Evolutionary conservation across 2,113 vertebrate species (phyloP).

Genomic region (Heliornis fulica): DNA sequence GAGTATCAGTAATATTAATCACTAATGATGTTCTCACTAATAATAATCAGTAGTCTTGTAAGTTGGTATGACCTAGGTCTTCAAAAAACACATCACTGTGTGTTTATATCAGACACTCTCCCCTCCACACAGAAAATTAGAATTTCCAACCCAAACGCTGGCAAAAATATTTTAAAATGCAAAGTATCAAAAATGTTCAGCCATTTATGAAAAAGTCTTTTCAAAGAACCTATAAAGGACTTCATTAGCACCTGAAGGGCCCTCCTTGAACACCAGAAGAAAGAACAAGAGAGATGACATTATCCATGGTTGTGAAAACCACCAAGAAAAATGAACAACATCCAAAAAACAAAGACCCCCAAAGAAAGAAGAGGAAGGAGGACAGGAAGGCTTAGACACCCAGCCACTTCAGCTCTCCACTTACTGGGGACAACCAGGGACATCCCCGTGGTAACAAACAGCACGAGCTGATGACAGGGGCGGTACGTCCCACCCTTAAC

Average conservation of each 20-base stretch:
- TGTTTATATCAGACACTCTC: neutral
- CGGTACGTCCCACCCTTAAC: accelerated
- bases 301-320: neutral
- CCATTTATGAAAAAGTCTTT: neutral
- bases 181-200: neutral
- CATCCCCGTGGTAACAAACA: accelerated
- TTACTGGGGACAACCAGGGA: neutral
- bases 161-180: neutral
- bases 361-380: neutral
- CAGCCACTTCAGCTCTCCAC: too few relatives aligned
- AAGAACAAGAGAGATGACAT: neutral
- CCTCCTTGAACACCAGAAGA: neutral
- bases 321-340: neutral
- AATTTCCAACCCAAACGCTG: neutral
- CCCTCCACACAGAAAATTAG: neutral
- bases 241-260: neutral
- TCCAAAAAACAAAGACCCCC: neutral
- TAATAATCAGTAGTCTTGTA: neutral
- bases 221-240: neutral
- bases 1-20: neutral
- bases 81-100: neutral
- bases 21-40: neutral
- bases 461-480: accelerated
- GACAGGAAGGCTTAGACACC: neutral
- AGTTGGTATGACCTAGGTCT: neutral